phyloP scores from a whole-genome alignment of 2,113 vertebrate species.

The Tympanuchus pallidicinctus region DNA sequence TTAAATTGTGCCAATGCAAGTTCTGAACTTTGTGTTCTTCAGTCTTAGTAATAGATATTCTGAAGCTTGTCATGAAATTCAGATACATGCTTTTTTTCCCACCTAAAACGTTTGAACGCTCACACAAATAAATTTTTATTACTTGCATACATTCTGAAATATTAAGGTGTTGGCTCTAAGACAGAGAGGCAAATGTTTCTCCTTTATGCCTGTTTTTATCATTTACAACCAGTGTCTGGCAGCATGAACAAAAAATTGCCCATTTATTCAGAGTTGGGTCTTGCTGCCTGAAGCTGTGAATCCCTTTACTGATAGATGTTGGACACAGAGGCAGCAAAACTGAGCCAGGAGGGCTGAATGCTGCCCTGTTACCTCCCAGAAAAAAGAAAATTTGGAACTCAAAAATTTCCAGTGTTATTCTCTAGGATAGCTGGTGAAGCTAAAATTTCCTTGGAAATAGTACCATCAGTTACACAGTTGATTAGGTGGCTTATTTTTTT shows the following conservation, averaged over 20 bases:
- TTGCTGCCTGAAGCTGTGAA: neutral
- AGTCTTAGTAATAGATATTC: neutral
- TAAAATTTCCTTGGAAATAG: neutral
- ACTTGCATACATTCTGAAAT: constrained; percentile 37
- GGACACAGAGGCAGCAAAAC: neutral
- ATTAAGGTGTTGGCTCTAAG: constrained; percentile 34
- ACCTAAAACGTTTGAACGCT: constrained; percentile 54
- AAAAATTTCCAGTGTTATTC: neutral
- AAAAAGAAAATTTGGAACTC: neutral
- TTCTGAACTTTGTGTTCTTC: neutral
- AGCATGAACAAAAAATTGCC: neutral
- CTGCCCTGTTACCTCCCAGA: neutral
- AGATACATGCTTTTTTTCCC: constrained; percentile 15
- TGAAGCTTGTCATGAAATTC: constrained; percentile 42
- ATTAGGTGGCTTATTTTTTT: neutral
- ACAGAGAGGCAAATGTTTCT: constrained; percentile 5
- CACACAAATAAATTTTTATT: constrained; percentile 68
- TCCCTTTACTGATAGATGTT: neutral
- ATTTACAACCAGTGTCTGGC: neutral
- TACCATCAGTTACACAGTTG: neutral
- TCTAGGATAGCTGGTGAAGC: neutral
- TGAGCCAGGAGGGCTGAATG: accelerated
- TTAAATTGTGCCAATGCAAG: constrained; percentile 59
- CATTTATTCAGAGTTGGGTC: accelerated
- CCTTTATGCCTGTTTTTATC: neutral